Evolutionary conservation across 2,113 vertebrate species (phyloP), one percentile per base, ranked within the genome.

Genomic region (Raja brachyura): DNA sequence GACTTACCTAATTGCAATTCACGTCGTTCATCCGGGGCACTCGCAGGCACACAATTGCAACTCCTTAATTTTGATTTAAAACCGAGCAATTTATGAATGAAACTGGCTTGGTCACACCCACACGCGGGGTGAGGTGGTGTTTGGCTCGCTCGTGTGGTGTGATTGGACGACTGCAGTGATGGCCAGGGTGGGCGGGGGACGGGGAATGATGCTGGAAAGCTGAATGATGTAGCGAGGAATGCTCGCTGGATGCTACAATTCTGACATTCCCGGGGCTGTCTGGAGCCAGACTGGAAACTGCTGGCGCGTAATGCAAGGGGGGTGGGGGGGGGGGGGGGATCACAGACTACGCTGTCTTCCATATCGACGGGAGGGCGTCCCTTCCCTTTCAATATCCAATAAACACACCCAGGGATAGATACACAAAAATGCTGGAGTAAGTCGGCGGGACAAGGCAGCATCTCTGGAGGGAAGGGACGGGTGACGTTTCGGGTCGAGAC

Each of bases 1-100:
- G 54, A 96, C 96, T 96, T 94, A 97, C 96, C 96, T 95, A 94
- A 94, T 94, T 94, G 95, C 92, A 94, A 93, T 94, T 75, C 93
- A 93, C 78, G 94, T 75, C 95, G 94, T 96, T 96, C 96, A 94
- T 94, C 93, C 93, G 93, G 93, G 81, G 93, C 93, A 94, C 88
- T 94, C 93, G 94, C 63, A 90, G 54, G 86, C 94, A 54, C 22
- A 59, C 93, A 93, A 95, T 94, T 94, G 39, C 94, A 93, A 93
- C 95, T 94, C 95, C 95, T 96, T 95, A 95, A 96, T 96, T 96
- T 95, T 94, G 94, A 94, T 95, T 95, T 94, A 94, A 95, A 95
- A 94, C 94, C 95, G 94, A 94, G 94, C 95, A 95, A 96, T 97
- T 97, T 97, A 97, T 97, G 97, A 97, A 97, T 97, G 96, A 96